Evolutionary conservation across 2,888 invertebrate genomes (phyloP), one percentile per base, ranked within the genome.

Genomic region (Hyppa rectilinea): DNA sequence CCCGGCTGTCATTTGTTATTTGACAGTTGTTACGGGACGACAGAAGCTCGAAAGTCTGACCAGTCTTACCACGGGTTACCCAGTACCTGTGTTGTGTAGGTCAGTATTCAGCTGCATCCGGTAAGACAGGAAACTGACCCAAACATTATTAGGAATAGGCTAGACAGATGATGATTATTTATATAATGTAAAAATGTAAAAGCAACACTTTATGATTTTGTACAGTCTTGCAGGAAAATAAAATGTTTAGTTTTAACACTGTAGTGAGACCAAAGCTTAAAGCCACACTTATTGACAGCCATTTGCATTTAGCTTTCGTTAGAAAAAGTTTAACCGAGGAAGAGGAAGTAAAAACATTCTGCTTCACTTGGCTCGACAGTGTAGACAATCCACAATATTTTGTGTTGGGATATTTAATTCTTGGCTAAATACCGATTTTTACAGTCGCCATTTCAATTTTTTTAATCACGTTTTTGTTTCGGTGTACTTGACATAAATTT

Each of bases 271-370:
- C 49, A 40, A 29, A 50, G 36, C 64, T 50, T 78, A 71, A 50
- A 31, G 26, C n/a, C 55, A 56, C 49, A 55, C 40, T 64, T 47
- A 79, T 75, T 61, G 71, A 68, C 73, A 47, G 20, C 20, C 52
- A 73, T 76, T 73, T 76, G 69, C 73, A 76, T 73, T 75, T 67
- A 38, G 52, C 72, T 68, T 76, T 68, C 38, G 47, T 59, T 34
- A 52, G 14, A 76, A 59, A 76, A 73, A 68, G 36, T 76, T 76
- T n/a, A 53, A 47, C 34, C n/a, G 34, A 29, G 45, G 52, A 47
- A 73, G 34, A 29, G 43, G 36, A 67, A 67, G 43, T 29, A 76
- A 76, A 68, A 73, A 59, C 69, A 59, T 52, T 75, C 67, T 59
- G 58, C 31, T 47, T 40, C 43, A 56, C 59, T 59, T 50, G 40